A percentile compares a stretch with the other conserved stretches of the same genome.
phyloP scores from a whole-genome alignment of 2,888 invertebrate species.

The Dyspetes luteomarginatus region DNA sequence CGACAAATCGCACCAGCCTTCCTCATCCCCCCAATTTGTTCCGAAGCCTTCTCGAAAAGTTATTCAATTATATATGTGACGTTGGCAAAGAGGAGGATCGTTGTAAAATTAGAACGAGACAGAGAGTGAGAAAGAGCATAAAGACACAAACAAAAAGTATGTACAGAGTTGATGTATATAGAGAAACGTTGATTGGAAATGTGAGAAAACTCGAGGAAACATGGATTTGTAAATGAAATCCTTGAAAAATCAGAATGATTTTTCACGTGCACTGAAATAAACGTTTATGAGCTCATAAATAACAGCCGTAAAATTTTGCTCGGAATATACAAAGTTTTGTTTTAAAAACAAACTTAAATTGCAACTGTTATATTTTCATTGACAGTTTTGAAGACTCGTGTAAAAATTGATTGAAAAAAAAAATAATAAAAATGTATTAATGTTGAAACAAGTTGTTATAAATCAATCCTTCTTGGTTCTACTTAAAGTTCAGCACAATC shows the following conservation, averaged over 20 bases:
- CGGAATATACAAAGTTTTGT: too few relatives aligned
- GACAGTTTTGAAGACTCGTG: too few relatives aligned
- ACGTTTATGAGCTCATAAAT: not conserved
- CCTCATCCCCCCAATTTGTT: conserved; percentile 53
- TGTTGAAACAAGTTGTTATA: too few relatives aligned
- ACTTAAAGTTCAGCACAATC: too few relatives aligned
- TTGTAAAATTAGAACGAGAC: conserved; percentile 41
- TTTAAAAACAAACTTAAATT: too few relatives aligned
- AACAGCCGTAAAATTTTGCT: not conserved
- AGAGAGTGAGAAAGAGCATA: not conserved
- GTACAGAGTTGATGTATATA: not conserved
- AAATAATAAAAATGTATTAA: too few relatives aligned
- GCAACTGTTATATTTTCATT: too few relatives aligned
- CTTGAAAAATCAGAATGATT: not conserved
- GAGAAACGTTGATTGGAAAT: not conserved
- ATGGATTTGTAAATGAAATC: not conserved
- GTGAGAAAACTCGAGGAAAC: conserved; percentile 1
- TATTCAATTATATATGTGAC: conserved; percentile 64
- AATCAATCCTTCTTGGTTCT: too few relatives aligned
- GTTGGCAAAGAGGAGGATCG: conserved; percentile 47
- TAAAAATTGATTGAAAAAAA: too few relatives aligned
- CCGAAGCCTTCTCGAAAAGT: conserved; percentile 63
- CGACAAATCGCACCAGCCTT: not conserved
- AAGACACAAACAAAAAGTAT: conserved; percentile 3
- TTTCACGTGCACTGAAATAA: not conserved